phyloP scores from a whole-genome alignment of 2,888 invertebrate genomes.

The Microctonus aethiopoides region DNA sequence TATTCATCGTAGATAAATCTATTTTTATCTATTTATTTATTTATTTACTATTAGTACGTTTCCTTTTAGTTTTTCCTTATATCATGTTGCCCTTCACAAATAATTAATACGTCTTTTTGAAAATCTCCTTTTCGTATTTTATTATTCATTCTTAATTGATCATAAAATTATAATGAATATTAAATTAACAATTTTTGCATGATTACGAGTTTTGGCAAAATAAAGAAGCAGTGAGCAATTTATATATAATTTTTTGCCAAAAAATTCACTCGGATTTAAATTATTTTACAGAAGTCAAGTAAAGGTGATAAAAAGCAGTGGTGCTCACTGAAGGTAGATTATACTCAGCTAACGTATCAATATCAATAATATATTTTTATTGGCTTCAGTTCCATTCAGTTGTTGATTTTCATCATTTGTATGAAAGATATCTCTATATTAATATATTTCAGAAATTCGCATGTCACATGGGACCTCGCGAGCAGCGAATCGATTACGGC shows the following conservation, averaged over 20 bases:
- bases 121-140: no score
- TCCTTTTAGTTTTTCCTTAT: not conserved
- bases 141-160: no score
- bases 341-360: conserved; percentile 7
- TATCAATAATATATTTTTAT: not conserved
- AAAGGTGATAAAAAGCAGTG: conserved; percentile 78
- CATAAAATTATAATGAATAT: no score
- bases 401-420: not conserved
- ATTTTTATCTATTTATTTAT: no score
- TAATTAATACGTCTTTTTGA: no score
- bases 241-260: not conserved
- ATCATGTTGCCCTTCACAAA: not conserved
- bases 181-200: not conserved
- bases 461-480: conserved; percentile 56
- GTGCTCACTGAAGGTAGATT: conserved; percentile 77
- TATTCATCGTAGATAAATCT: no score
- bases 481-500: conserved; percentile 52
- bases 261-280: conserved; percentile 43
- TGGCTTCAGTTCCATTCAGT: not conserved
- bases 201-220: not conserved
- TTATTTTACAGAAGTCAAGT: conserved; percentile 81
- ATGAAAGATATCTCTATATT: not conserved
- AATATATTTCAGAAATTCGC: conserved; percentile 63
- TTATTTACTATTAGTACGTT: not conserved
- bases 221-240: no score